Conservation (phyloP, 1,140 invertebrate genomes). For the Drosophila teissieri region DNA sequence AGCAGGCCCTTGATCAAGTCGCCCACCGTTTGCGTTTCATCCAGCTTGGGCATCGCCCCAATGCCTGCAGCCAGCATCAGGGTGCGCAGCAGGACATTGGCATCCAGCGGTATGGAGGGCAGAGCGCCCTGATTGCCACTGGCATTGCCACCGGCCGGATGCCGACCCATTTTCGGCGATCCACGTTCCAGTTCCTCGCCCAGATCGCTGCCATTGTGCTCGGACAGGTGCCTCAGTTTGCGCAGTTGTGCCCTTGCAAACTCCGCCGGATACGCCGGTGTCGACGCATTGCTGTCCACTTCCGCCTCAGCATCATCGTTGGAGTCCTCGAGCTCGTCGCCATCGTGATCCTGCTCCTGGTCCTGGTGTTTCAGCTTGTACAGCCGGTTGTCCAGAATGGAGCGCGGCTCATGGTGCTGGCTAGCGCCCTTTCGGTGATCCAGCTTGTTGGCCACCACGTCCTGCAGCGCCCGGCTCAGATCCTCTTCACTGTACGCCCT, state of each 20-base stretch:
- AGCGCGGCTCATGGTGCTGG: constrained; percentile 97
- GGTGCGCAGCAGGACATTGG: constrained; percentile 82
- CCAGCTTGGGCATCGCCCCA: constrained; percentile 61
- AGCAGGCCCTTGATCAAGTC: constrained; percentile 87
- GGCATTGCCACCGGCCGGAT: constrained; percentile 43
- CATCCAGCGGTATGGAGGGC: constrained; percentile 65
- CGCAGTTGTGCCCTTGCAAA: constrained; percentile 51
- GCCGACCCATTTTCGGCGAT: constrained; percentile 53
- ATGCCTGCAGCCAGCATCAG: constrained; percentile 69
- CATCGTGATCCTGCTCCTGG: constrained; percentile 85
- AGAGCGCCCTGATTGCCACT: constrained; percentile 53
- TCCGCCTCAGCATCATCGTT: constrained; percentile 46
- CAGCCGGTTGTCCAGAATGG: constrained; percentile 97
- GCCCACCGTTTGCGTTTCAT: constrained; percentile 85
- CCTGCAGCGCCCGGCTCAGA: constrained; percentile 93
- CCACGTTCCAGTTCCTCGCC: constrained; percentile 58
- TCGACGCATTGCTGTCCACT: constrained; percentile 72
- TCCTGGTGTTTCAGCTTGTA: constrained; percentile 89
- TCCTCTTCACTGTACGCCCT: constrained; percentile 95
- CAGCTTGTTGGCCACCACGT: constrained; percentile 96
- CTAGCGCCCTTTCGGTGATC: constrained; percentile 96
- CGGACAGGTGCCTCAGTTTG: constrained; percentile 56
- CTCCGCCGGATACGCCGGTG: constrained; percentile 54
- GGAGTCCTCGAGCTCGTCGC: constrained; percentile 45
- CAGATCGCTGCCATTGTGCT: constrained; percentile 74